Base-by-base conservation (phyloP, 2,797 vertebrate genomes). In the Haliaeetus albicilla region DNA sequence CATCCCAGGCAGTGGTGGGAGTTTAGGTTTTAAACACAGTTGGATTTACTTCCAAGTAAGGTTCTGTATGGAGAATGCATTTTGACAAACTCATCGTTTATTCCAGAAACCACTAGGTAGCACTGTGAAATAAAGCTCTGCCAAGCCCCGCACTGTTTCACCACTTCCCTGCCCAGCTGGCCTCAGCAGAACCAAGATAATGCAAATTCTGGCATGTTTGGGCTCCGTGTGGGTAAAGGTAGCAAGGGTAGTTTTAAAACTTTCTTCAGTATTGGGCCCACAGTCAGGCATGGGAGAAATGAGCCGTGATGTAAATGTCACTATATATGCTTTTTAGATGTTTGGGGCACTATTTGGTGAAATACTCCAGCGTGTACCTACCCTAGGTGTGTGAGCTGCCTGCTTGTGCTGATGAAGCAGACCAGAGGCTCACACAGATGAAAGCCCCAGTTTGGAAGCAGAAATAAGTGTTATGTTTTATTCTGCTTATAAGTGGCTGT, bases 51-150 rank as follows among this genome's bases (percentile, higher is more conserved):
- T n/a, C 54, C 0, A 25, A 1, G 1, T 0, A 39, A 54, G 22
- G 41, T 22, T 68, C 61, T 44, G 28, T 6, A 41, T 11, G 18
- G 25, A 30, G n/a, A 9, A 30, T 10, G 17, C 24, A 0, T 71
- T 84, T 54, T 37, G 71, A 25, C 9, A 13, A 37, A 8, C 49
- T 12, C 92, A 64, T 35, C 28, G 1, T 89, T 96, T 76, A 25
- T 85, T 31, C 43, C 79, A 73, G 84, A 22, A 87, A 25, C 95
- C 97, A 87, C 96, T 97, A 97, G 97, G 95, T 96, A 94, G 97
- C 96, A 97, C 81, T 96, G 89, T 95, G 97, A 96, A 97, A 94
- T 95, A 95, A 97, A 89, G 69, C 93, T 96, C 81, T 82, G 83
- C 56, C 1, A 7, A 61, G 49, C 48, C 37, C 48, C 1, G 4